A percentile compares a stretch with the other conserved stretches of the same genome.
These are phyloP conservation scores for Meles meles DNA, from an alignment of 2,113 vertebrate species.

Conservation along the genomic window DNA sequence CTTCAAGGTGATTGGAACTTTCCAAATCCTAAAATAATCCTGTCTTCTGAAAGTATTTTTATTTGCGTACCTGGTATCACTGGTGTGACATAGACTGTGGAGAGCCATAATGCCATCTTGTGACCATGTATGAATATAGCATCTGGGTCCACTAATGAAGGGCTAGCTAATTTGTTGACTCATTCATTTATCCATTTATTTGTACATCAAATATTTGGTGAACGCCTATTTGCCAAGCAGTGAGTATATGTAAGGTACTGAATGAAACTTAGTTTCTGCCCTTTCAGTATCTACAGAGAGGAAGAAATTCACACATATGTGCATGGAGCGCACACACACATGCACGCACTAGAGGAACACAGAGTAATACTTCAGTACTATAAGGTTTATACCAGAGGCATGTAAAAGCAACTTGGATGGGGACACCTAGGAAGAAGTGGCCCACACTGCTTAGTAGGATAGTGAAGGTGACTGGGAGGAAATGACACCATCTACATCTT, in stretches of 20 bases:
- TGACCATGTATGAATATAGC: neutral
- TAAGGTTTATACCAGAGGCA: neutral
- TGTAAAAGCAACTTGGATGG: fast-evolving
- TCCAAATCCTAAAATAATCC: neutral
- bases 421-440: neutral
- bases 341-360: neutral
- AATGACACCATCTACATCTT: neutral
- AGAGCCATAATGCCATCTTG: slow-evolving; percentile 53
- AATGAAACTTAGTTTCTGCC: neutral
- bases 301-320: neutral
- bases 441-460: neutral
- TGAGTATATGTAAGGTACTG: neutral
- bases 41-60: neutral
- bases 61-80: neutral
- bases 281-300: neutral
- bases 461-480: neutral
- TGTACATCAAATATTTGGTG: neutral
- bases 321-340: too few relatives aligned
- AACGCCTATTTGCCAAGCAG: neutral
- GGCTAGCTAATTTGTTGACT: neutral
- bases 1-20: neutral
- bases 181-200: neutral
- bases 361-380: fast-evolving
- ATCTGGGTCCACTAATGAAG: neutral
- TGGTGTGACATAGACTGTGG: neutral